A percentile compares a stretch with the other conserved stretches of the same genome.
Conservation (phyloP, 2,113 vertebrate genomes). For the Oryzias curvinotus region DNA sequence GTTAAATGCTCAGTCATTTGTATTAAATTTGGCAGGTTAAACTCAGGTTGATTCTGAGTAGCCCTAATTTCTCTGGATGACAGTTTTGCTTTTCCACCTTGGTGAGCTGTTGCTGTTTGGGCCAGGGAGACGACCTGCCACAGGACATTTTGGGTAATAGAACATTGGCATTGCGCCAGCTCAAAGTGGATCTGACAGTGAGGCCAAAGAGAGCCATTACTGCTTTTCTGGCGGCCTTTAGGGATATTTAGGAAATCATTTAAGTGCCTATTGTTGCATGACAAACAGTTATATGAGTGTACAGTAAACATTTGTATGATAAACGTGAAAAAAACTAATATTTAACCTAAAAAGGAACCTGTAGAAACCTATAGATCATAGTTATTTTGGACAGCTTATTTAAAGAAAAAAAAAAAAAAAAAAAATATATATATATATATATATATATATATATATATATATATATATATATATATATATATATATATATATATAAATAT, state of each 20-base stretch:
- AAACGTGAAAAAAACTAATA: too few relatives aligned
- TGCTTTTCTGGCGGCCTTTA: conserved; percentile 72
- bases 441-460: too few relatives aligned
- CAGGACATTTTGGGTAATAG: conserved; percentile 54
- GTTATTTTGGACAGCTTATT: too few relatives aligned
- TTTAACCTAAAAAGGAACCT: too few relatives aligned
- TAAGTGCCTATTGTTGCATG: conserved; percentile 53
- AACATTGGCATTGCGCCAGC: conserved; percentile 44
- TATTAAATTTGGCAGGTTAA: conserved; percentile 51
- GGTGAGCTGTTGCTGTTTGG: conserved; percentile 55
- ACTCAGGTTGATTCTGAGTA: conserved; percentile 44
- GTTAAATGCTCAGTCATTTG: conserved; percentile 38
- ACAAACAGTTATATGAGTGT: conserved; percentile 18
- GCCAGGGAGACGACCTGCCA: conserved; percentile 60
- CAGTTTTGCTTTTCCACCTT: conserved; percentile 62
- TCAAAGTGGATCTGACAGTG: conserved; percentile 73
- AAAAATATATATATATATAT: too few relatives aligned
- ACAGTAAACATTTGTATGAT: neutral
- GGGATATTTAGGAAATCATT: conserved; percentile 65
- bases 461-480: too few relatives aligned
- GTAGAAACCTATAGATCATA: too few relatives aligned
- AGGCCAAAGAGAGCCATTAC: conserved; percentile 64
- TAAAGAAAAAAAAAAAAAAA: too few relatives aligned
- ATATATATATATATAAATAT: too few relatives aligned
- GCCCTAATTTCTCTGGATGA: conserved; percentile 62